Evolutionary conservation across 2,888 invertebrate species (phyloP).

Genomic region (Hyalella azteca): DNA sequence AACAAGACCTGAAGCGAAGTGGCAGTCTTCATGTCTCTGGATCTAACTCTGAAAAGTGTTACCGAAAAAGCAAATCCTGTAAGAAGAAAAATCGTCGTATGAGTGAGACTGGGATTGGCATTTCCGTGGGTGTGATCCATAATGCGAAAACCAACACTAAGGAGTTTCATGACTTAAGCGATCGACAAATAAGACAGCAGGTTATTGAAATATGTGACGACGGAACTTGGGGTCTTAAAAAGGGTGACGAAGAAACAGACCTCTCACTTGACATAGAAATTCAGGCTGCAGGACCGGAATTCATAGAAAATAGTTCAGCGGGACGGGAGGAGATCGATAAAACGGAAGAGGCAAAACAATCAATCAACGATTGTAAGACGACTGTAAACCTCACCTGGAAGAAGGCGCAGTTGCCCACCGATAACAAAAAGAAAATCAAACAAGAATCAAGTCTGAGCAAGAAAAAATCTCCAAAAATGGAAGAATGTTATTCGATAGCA

Average conservation of each 20-base stretch:
- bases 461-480: neutral
- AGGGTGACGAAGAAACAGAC: neutral
- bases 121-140: constrained; percentile 1
- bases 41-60: neutral
- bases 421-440: neutral
- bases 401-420: neutral
- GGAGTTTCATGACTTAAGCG: constrained; percentile 1
- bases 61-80: neutral
- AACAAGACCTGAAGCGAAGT: constrained; percentile 43
- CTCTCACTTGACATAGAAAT: neutral
- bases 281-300: neutral
- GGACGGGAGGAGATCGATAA: neutral
- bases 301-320: neutral
- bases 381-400: neutral
- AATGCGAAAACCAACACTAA: neutral
- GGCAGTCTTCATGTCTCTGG: constrained; percentile 41
- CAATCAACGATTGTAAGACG: neutral
- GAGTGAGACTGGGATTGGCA: constrained; percentile 27
- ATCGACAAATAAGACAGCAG: constrained; percentile 23
- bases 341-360: neutral
- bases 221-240: constrained; percentile 47
- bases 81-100: constrained; percentile 31
- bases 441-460: neutral
- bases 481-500: constrained; percentile 38
- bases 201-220: constrained; percentile 51